These are phyloP conservation scores for Gryllus bimaculatus DNA, from an alignment of 1,140 invertebrate species.

Conservation along the genomic window DNA sequence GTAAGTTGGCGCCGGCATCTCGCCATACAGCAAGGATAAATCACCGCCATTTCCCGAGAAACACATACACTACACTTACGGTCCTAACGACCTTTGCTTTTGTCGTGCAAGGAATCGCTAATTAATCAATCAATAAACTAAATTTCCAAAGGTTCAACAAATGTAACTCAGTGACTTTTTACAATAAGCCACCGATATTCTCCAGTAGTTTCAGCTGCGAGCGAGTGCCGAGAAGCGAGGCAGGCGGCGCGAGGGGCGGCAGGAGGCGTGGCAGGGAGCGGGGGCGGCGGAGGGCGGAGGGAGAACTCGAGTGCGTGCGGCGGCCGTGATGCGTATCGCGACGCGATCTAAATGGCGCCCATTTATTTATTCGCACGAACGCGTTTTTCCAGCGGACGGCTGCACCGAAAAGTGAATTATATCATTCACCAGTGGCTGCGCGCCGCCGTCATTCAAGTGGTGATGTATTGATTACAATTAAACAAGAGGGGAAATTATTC, in stretches of 20 bases:
- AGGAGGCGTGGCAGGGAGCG: not conserved
- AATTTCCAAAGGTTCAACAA: no score
- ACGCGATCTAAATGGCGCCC: not conserved
- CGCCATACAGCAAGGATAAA: no score
- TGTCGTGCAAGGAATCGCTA: no score
- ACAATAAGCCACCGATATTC: no score
- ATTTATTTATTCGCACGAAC: not conserved
- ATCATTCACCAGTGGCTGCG: not conserved
- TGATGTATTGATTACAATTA: conserved; percentile 2
- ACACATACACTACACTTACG: no score
- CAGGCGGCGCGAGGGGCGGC: not conserved
- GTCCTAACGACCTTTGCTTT: no score
- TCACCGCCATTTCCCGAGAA: no score
- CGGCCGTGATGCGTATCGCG: not conserved
- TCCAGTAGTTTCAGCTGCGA: not conserved
- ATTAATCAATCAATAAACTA: no score
- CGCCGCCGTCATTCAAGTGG: not conserved
- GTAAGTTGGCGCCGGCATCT: no score
- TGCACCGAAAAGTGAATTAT: not conserved
- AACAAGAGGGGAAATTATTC: not conserved
- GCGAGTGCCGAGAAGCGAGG: not conserved
- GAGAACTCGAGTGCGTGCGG: not conserved
- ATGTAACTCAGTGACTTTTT: no score
- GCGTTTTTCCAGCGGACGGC: not conserved
- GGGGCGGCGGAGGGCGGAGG: no score